Base-by-base conservation (phyloP, 2,113 vertebrate genomes). In the Podarcis raffonei region DNA sequence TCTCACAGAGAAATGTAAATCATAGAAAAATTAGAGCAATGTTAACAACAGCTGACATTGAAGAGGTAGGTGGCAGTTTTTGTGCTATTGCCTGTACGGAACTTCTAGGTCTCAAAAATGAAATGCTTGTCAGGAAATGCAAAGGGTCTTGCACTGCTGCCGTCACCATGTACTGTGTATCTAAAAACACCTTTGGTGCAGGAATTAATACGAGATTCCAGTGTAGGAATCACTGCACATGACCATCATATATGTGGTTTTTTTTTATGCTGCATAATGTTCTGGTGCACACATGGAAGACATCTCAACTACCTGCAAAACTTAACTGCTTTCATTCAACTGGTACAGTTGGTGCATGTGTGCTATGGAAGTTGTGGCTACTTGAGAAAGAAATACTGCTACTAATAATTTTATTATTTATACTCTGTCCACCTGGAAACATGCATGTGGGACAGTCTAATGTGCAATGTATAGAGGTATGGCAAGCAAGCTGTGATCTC, bases 1-100 rank as follows among this genome's bases (percentile, higher is more conserved):
- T 87, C 90, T 95, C 89, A 85, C 69, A 92, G 89, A 92, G 91
- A 94, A 95, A 81, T 0, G 20, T 4, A 3, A 69, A 25, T n/a
- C 76, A 20, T 76, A 91, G 78, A 92, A 86, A 91, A 85, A 48
- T 37, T 32, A 39, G 83, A 88, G 83, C 53, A 87, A 59, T 57
- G 0, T 0, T 79, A 85, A 90, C 35, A 87, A 90, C n/a, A 85
- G 72, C 77, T 48, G 13, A 35, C 20, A 77, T 35, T 39, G 77
- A 69, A 89, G 76, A 90, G 90, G 66, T 65, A 91, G 42, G 37
- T 62, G 89, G 27, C 25, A 6, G 85, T 83, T 82, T 30, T 13
- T 2, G 1, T 3, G 30, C 68, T 25, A 4, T 8, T 86, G 68
- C 25, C 39, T 76, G 85, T 18, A 12, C 39, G 71, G 57, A 76